Conservation (phyloP, 2,797 vertebrate genomes). For the Natrix natrix region DNA sequence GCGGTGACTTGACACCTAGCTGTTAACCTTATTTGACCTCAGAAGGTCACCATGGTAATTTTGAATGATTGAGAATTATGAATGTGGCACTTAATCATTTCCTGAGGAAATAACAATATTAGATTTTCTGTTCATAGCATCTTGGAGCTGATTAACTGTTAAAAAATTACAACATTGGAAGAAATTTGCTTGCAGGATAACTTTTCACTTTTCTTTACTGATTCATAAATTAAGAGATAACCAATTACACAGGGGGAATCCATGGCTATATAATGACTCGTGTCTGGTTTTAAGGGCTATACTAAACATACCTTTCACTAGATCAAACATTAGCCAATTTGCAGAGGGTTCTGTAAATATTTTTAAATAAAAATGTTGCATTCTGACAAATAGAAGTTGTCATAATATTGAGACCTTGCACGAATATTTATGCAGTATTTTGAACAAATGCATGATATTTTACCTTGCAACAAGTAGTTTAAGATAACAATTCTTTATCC, state of each 20-base stretch:
- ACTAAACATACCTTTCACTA: not conserved
- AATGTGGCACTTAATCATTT: slow-evolving; percentile 2
- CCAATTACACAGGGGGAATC: not conserved
- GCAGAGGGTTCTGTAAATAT: not conserved
- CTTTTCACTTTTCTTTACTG: not conserved
- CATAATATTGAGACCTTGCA: not conserved
- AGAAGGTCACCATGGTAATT: not conserved
- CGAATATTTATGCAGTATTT: not conserved
- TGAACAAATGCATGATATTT: not conserved
- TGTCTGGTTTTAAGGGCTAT: not conserved
- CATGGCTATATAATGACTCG: not conserved
- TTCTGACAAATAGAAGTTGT: not conserved
- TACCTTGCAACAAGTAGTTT: not conserved
- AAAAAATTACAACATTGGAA: not conserved
- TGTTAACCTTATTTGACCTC: not conserved
- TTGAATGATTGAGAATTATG: not conserved
- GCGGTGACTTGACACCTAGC: not conserved
- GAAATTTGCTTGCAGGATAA: not conserved
- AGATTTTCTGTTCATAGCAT: not conserved
- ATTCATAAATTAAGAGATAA: not conserved
- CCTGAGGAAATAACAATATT: not conserved
- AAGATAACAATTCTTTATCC: not conserved
- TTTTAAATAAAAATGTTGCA: not conserved
- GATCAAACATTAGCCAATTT: not conserved
- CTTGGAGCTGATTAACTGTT: not conserved